These are phyloP conservation scores for Propithecus deckenii DNA, from an alignment of 2,797 vertebrate genomes.

Conservation along the genomic window DNA sequence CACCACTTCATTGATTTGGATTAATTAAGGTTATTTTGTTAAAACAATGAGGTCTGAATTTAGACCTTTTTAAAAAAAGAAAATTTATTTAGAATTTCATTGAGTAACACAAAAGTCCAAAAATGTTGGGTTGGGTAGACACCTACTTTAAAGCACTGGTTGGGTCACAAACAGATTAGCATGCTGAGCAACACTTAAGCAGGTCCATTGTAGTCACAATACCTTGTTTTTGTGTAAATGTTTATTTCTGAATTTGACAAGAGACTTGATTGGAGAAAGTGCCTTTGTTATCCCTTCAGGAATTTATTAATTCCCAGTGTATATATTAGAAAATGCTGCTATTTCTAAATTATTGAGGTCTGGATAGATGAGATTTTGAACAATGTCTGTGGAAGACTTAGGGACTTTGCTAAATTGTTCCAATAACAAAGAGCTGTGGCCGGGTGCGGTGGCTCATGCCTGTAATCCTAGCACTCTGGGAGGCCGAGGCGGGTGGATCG, in stretches of 20 bases:
- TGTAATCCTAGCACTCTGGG: no score
- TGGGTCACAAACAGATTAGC: not conserved
- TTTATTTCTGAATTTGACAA: constrained; percentile 36
- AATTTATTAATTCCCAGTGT: not conserved
- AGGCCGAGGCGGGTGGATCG: no score
- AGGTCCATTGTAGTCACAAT: accelerated
- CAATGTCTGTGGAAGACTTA: not conserved
- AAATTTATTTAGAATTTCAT: not conserved
- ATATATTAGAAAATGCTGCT: not conserved
- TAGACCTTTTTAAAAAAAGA: not conserved
- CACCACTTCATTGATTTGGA: not conserved
- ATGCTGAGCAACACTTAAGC: not conserved
- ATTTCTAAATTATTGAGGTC: not conserved
- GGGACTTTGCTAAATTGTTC: not conserved
- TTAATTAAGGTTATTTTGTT: not conserved
- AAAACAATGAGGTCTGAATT: not conserved
- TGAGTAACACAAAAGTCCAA: not conserved
- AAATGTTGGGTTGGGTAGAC: not conserved
- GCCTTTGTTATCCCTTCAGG: not conserved
- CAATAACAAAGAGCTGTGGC: not conserved
- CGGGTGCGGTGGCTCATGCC: no score
- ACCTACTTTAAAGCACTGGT: not conserved
- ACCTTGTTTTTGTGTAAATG: not conserved
- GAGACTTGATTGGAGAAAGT: not conserved
- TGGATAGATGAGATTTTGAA: not conserved